Evolutionary conservation across 2,888 invertebrate genomes (phyloP), one percentile per base, ranked within the genome.

Genomic region (Iselma pallidipennis): DNA sequence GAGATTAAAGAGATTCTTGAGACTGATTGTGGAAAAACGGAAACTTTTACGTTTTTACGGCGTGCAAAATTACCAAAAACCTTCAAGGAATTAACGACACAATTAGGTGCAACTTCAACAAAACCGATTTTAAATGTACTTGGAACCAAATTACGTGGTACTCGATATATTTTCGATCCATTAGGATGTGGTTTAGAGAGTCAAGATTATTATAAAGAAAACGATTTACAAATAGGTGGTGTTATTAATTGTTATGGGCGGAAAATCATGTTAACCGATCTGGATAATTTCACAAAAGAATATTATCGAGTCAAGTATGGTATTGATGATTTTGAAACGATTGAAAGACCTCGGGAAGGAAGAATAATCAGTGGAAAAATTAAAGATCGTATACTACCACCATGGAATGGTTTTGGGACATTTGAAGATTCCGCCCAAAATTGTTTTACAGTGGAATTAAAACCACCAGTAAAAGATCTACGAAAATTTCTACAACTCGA

Each of bases 341-440:
- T 89, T 7, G 74, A 82, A 21, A 76, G 81, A 54, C 89, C 89
- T 1, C 71, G 71, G 37, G 72, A 74, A 53, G 72, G 76, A 28
- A 80, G 81, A 14, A 55, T 59, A 7, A 72, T 81, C 6, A 69
- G 68, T 51, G 65, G 66, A 58, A 72, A 81, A 52, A 64, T 82
- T 49, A 75, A 78, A 3, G 81, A 84, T 21, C 80, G 86, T 1
- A 80, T 86, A 67, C 76, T 91, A 49, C 95, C 96, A 0, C 95
- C 95, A 0, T 96, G 93, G 87, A 96, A 95, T 76, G 96, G 96
- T 2, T 95, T 89, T 81, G 96, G 96, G 0, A 88, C 90, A 0
- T 91, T 93, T 76, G 94, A 94, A 64, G 96, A 96, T 78, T 95
- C 95, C 0, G 91, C 94, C 7, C 91, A 91, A 69, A 95, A 95